Base-by-base conservation (phyloP, 2,888 invertebrate species). In the Gymnoscelis rufifasciata region DNA sequence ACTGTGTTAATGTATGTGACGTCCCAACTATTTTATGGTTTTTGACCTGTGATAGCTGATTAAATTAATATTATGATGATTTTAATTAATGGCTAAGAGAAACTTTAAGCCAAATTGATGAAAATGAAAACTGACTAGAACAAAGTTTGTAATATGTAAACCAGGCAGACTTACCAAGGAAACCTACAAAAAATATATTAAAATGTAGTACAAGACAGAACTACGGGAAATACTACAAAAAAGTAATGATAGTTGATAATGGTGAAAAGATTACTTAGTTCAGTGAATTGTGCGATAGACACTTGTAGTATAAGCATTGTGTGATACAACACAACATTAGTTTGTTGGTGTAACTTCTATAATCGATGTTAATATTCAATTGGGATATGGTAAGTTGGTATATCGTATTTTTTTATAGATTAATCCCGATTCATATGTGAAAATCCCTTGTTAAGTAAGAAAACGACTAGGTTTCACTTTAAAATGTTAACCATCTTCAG, bases 291-390 rank as follows among this genome's bases (percentile, higher is more conserved):
- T 50, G 44, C 38, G 30, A 39, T 19, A 7, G 50, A 50, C 50
- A 50, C 38, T 47, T 35, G n/a, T 52, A 52, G 52, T 14, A 37
- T 52, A 45, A 48, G 52, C 36, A 11, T 47, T 49, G 46, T 48
- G 48, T 49, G 41, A 47, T 37, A 44, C 2, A n/a, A 38, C 46
- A 47, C 49, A 44, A 37, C 40, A 46, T 33, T 40, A 45, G 45
- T 40, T 42, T 33, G 45, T 50, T 50, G 50, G 44, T 47, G 48
- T 43, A 43, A 47, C 43, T 38, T 43, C 29, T 49, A 27, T 48
- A 42, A 46, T 48, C 39, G 38, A 47, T 49, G 46, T 41, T 40
- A 38, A 28, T 35, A 7, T 47, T 44, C 23, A 6, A 28, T 33
- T 38, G 35, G 38, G 31, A 44, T 42, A 38, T 33, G 50, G 50